Base-by-base conservation (phyloP, 2,797 vertebrate species). In the Alauda arvensis region DNA sequence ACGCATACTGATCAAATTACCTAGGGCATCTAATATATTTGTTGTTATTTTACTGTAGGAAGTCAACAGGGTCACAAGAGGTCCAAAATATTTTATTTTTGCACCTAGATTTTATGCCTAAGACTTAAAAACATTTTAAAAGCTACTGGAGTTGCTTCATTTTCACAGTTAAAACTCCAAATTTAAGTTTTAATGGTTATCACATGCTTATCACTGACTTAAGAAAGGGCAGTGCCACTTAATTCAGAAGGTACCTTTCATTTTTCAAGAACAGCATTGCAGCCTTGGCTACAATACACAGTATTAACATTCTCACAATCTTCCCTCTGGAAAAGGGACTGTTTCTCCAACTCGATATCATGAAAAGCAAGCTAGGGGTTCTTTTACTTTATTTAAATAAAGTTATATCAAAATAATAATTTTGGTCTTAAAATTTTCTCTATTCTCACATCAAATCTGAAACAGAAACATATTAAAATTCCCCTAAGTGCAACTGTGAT, bases 1-100 rank as follows among this genome's bases (percentile, higher is more conserved):
- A 95, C 74, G 60, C 72, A 87, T 68, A 62, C 87, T 93, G 92
- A 94, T 74, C 85, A 93, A 95, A 96, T 95, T 92, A 85, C 83
- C 83, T 84, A 71, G 28, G 65, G 57, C 69, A 90, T 83, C 84
- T 93, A 88, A 93, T 82, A 91, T 62, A 94, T 74, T 70, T 60
- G 55, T 26, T 49, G 29, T 42, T 88, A 55, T 77, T 91, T 76
- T 87, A 91, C 19, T 17, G 8, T 33, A 69, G 31, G 34, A 89
- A 85, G 65, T 59, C 52, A 72, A 49, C n/a, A 33, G 12, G 10
- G 45, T 60, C 52, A 75, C 12, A 52, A 29, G 88, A 85, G 46
- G 25, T 52, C 46, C 18, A 56, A 78, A 94, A 74, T 31, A 72
- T n/a, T 15, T 0, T 56, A 71, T 40, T 66, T 83, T 85, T 81